These are phyloP conservation scores for Neodiprion fabricii DNA, from an alignment of 1,140 invertebrate genomes.

Conservation along the genomic window DNA sequence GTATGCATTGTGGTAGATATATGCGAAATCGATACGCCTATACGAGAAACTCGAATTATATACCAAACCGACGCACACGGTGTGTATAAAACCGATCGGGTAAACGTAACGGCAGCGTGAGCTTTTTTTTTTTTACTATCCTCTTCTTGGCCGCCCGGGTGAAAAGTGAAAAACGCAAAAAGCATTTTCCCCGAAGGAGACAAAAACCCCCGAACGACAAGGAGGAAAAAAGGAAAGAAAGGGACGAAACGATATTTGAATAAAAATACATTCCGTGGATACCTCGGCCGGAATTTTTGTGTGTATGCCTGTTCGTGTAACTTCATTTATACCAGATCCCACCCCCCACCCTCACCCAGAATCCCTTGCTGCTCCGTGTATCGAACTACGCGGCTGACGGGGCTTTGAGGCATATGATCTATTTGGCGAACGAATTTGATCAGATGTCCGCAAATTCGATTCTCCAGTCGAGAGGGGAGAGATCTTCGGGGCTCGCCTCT, in stretches of 20 bases:
- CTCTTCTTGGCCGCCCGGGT: too few species aligned
- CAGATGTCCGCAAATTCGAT: conserved; percentile 7
- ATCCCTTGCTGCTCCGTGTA: not conserved
- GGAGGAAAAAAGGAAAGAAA: not conserved
- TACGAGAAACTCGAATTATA: not conserved
- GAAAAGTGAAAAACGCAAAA: too few species aligned
- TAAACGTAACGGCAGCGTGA: not conserved
- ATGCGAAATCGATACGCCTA: not conserved
- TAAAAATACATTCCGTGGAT: too few species aligned
- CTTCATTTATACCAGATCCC: too few species aligned
- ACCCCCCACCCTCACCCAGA: too few species aligned
- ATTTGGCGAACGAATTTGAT: conserved; percentile 5
- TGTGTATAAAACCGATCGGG: not conserved
- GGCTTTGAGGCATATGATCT: not conserved
- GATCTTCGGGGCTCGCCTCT: not conserved
- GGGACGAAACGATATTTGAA: not conserved
- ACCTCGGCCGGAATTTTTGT: too few species aligned
- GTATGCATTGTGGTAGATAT: too few species aligned
- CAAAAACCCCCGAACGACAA: too few species aligned
- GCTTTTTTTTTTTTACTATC: too few species aligned
- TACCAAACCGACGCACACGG: not conserved
- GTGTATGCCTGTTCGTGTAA: too few species aligned
- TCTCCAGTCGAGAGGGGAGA: not conserved
- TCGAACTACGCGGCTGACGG: not conserved
- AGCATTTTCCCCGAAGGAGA: too few species aligned